Evolutionary conservation across 2,888 invertebrate genomes (phyloP).

Genomic region (Hyposoter dolosus): DNA sequence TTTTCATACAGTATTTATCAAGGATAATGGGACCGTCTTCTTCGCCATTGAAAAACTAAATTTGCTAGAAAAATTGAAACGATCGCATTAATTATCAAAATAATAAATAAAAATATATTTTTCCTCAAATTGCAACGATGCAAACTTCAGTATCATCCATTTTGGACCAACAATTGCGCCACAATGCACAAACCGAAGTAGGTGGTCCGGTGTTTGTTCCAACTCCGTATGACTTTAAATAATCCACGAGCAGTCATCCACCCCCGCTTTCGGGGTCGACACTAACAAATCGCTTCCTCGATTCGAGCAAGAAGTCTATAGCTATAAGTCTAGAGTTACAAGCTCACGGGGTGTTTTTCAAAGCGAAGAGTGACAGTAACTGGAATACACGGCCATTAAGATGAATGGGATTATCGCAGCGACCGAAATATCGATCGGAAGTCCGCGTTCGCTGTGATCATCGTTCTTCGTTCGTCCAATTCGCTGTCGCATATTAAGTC

Average conservation of each 20-base stretch:
- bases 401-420: not conserved
- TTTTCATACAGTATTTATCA: too few species aligned
- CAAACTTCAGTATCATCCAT: not conserved
- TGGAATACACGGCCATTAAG: not conserved
- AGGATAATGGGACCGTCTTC: too few species aligned
- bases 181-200: not conserved
- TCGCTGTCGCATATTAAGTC: not conserved
- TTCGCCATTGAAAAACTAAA: too few species aligned
- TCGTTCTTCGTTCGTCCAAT: not conserved
- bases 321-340: not conserved
- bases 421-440: not conserved
- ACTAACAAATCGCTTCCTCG: constrained; percentile 3
- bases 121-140: too few species aligned
- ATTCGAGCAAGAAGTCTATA: not conserved
- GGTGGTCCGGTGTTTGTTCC: not conserved
- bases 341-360: not conserved
- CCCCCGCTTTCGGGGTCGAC: not conserved
- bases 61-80: too few species aligned
- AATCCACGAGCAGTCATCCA: not conserved
- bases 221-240: not conserved
- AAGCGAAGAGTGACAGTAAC: not conserved
- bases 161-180: not conserved
- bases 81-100: too few species aligned
- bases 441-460: not conserved
- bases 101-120: too few species aligned